These are phyloP conservation scores for Volucella zonaria DNA, from an alignment of 2,888 invertebrate species.

Conservation along the genomic window DNA sequence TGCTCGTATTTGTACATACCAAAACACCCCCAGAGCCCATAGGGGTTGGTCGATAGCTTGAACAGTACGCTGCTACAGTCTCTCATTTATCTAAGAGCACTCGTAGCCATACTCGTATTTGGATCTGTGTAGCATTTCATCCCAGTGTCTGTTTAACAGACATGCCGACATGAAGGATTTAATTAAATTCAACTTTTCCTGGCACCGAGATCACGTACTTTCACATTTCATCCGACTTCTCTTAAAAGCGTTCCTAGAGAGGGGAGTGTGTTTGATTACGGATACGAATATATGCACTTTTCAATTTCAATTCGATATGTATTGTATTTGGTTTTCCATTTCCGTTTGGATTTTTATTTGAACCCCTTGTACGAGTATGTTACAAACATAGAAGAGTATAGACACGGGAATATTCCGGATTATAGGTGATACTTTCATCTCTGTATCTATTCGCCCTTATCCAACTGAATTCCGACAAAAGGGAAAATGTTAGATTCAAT, in stretches of 20 bases:
- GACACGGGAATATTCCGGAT: constrained; percentile 6
- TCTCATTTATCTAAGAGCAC: constrained; percentile 26
- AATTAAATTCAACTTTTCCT: constrained; percentile 83
- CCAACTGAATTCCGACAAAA: constrained; percentile 51
- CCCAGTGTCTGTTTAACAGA: constrained; percentile 81
- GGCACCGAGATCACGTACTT: constrained; percentile 77
- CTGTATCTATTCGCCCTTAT: not conserved
- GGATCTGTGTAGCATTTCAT: constrained; percentile 57
- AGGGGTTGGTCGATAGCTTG: not conserved
- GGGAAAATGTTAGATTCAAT: constrained; percentile 68
- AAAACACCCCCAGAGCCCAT: constrained; percentile 7
- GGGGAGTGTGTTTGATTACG: constrained; percentile 5
- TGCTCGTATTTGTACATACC: constrained; percentile 16
- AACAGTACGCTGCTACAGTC: constrained; percentile 36
- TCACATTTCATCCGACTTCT: constrained; percentile 46
- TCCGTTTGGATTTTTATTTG: constrained; percentile 31
- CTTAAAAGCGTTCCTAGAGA: constrained; percentile 33
- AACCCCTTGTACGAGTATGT: not conserved
- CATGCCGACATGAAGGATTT: constrained; percentile 83
- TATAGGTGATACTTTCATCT: constrained; percentile 34
- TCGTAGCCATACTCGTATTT: not conserved
- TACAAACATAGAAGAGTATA: not conserved
- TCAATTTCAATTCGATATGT: constrained; percentile 52
- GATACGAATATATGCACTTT: constrained; percentile 33
- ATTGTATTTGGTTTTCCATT: constrained; percentile 46